Conservation (phyloP, 2,797 vertebrate species). For the Hyperoplus immaculatus region DNA sequence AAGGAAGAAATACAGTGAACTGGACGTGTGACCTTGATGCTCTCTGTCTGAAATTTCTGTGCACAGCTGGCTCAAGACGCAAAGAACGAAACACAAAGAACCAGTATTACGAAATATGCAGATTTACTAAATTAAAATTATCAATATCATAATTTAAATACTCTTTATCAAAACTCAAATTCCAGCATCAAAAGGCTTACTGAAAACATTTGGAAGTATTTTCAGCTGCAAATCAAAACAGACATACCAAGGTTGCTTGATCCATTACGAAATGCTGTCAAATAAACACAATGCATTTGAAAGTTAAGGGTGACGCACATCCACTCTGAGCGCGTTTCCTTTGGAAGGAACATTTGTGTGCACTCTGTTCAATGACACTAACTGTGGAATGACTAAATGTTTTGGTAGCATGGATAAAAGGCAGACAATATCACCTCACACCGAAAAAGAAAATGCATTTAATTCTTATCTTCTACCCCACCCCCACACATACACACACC, state of each 20-base stretch:
- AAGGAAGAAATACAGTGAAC: slow-evolving; percentile 36
- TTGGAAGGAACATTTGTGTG: slow-evolving; percentile 31
- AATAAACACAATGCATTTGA: slow-evolving; percentile 53
- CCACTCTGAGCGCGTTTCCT: slow-evolving; percentile 47
- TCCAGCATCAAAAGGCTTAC: not conserved
- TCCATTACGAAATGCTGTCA: slow-evolving; percentile 29
- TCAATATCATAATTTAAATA: not conserved
- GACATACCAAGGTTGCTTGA: slow-evolving; percentile 35
- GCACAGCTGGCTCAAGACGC: slow-evolving; percentile 1
- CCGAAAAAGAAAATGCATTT: slow-evolving; percentile 52
- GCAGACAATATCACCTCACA: slow-evolving; percentile 55
- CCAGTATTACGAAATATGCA: not conserved
- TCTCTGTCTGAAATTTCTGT: slow-evolving; percentile 17
- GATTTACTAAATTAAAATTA: not conserved
- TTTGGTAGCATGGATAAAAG: slow-evolving; percentile 53
- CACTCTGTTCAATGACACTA: slow-evolving; percentile 49
- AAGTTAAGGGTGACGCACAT: slow-evolving; percentile 49
- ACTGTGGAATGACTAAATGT: slow-evolving; percentile 40
- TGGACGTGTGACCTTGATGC: slow-evolving; percentile 38
- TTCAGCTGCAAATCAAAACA: slow-evolving; percentile 23
- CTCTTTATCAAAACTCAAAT: not conserved
- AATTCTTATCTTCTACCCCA: slow-evolving; percentile 72
- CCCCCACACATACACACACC: not conserved
- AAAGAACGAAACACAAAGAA: slow-evolving; percentile 18
- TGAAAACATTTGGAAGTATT: not conserved